phyloP scores from a whole-genome alignment of 1,140 invertebrate species.

The Hycleus cichorii region DNA sequence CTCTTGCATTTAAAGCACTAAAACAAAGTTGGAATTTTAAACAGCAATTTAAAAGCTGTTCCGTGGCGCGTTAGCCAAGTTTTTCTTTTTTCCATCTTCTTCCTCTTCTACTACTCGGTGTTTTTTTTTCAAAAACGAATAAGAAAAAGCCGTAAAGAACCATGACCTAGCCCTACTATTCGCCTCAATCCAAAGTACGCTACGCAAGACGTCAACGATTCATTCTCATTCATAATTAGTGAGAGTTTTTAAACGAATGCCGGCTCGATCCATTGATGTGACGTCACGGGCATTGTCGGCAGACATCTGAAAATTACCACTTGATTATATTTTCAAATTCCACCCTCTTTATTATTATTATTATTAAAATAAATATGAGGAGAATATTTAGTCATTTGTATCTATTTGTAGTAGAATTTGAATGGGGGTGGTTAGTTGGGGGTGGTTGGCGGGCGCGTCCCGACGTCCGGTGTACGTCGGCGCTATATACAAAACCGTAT shows the following conservation, averaged over 20 bases:
- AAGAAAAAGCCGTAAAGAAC: conserved; percentile 36
- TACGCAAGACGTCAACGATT: conserved; percentile 23
- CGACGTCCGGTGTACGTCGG: too few species aligned
- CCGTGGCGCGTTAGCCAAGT: conserved; percentile 24
- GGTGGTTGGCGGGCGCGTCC: too few species aligned
- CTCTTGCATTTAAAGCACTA: conserved; percentile 29
- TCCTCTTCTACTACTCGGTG: neutral
- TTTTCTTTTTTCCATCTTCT: too few species aligned
- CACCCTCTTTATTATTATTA: too few species aligned
- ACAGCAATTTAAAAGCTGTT: conserved; percentile 37
- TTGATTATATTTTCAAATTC: too few species aligned
- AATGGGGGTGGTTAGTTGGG: too few species aligned
- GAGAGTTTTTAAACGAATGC: conserved; percentile 27
- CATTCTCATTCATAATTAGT: conserved; percentile 32
- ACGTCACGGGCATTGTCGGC: conserved; percentile 19
- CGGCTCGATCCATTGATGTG: conserved; percentile 26
- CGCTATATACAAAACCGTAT: too few species aligned
- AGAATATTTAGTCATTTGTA: too few species aligned
- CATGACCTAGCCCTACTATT: conserved; percentile 38
- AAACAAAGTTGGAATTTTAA: conserved; percentile 41
- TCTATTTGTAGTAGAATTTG: too few species aligned
- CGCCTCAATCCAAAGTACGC: conserved; percentile 14
- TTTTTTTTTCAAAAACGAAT: conserved; percentile 33
- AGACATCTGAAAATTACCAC: conserved; percentile 8
- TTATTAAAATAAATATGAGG: too few species aligned